Conservation (phyloP, 1,140 invertebrate species). For the Halesus radiatus region DNA sequence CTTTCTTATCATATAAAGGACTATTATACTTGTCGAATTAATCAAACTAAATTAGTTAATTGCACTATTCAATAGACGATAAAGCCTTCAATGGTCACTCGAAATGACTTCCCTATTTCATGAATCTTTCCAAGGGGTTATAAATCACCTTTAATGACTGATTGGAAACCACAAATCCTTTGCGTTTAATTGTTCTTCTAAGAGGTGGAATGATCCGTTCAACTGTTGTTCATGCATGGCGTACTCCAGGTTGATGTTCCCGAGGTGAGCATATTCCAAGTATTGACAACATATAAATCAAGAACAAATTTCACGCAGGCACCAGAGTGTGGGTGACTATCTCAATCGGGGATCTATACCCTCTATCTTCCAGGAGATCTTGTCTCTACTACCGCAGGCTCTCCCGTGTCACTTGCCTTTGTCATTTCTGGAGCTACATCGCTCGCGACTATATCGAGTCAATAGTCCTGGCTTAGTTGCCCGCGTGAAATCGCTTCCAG, state of each 20-base stretch:
- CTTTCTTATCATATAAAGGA: too few species aligned
- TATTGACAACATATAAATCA: constrained; percentile 36
- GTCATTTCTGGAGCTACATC: not conserved
- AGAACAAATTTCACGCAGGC: constrained; percentile 45
- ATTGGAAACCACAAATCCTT: not conserved
- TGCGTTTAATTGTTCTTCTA: not conserved
- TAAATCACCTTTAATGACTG: not conserved
- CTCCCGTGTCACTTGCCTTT: constrained; percentile 9
- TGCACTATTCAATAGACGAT: too few species aligned
- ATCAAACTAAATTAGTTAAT: too few species aligned
- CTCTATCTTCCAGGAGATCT: constrained; percentile 26
- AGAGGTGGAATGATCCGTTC: not conserved
- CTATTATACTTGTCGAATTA: too few species aligned
- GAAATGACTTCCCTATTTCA: not conserved
- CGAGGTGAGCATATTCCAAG: not conserved
- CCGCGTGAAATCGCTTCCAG: constrained; percentile 1
- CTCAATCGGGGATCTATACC: constrained; percentile 21
- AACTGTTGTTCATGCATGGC: constrained; percentile 5
- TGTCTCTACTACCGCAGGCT: constrained; percentile 13
- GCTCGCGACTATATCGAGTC: not conserved
- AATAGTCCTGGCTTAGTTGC: not conserved
- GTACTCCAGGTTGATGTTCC: not conserved
- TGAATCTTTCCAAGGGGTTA: not conserved
- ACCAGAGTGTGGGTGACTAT: constrained; percentile 41
- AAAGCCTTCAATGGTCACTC: too few species aligned